These are phyloP conservation scores for Oikopleura vanhoeffeni DNA, from an alignment of 23 tunicate genomes.

Conservation along the genomic window DNA sequence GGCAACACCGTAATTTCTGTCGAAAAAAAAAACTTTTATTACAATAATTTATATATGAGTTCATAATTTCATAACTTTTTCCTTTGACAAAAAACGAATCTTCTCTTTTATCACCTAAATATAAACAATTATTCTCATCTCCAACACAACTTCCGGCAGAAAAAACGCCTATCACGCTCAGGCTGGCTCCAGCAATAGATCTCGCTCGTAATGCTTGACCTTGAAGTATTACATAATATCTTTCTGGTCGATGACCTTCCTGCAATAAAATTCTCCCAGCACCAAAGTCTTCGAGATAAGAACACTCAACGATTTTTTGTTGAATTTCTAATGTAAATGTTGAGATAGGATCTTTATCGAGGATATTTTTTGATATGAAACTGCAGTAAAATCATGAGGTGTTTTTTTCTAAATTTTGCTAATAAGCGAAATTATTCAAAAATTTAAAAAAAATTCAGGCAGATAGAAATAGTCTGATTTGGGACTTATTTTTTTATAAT, in stretches of 20 bases:
- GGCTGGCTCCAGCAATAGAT: too few relatives aligned
- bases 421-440: too few relatives aligned
- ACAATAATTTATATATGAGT: too few relatives aligned
- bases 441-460: too few relatives aligned
- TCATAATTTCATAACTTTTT: too few relatives aligned
- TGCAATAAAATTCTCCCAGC: not conserved
- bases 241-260: not conserved
- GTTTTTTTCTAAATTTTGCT: too few relatives aligned
- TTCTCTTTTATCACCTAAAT: not conserved
- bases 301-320: not conserved
- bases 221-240: not conserved
- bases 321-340: not conserved
- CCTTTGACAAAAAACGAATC: not conserved
- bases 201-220: not conserved
- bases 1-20: too few relatives aligned
- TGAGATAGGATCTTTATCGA: not conserved
- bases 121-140: not conserved
- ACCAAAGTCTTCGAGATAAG: not conserved
- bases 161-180: not conserved
- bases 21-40: too few relatives aligned
- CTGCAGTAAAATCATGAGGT: too few relatives aligned
- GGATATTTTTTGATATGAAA: too few relatives aligned
- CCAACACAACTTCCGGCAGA: conserved; percentile 7
- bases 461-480: too few relatives aligned
- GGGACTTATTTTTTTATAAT: too few relatives aligned